A percentile compares a stretch with the other conserved stretches of the same genome.
Conservation (phyloP, 2,888 invertebrate species). For the Peribatodes rhomboidaria region DNA sequence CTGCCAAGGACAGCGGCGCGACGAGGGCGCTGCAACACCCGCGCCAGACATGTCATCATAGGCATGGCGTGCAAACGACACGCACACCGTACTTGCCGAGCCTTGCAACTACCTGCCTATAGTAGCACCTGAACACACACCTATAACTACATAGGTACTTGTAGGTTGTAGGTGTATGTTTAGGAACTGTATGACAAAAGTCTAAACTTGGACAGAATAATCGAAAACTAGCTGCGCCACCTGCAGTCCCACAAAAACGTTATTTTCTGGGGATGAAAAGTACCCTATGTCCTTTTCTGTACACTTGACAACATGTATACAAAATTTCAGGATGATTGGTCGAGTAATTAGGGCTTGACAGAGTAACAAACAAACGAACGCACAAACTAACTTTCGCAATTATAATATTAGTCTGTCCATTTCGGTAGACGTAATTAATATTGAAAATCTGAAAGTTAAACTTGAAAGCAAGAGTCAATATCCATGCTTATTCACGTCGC, state of each 20-base stretch:
- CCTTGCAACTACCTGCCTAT: neutral
- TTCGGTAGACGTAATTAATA: slow-evolving; percentile 4
- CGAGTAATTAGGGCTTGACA: too few species aligned
- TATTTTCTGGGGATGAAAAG: too few species aligned
- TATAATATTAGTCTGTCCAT: too few species aligned
- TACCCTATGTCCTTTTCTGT: too few species aligned
- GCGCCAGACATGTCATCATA: slow-evolving; percentile 24
- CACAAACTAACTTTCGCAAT: too few species aligned
- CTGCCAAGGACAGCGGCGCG: slow-evolving; percentile 53
- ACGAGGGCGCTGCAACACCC: slow-evolving; percentile 34
- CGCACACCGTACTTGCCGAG: slow-evolving; percentile 27
- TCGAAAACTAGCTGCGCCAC: too few species aligned
- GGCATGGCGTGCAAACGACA: slow-evolving; percentile 36
- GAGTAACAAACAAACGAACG: too few species aligned
- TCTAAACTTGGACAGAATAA: too few species aligned
- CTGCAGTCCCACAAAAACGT: neutral
- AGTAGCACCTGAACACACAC: neutral
- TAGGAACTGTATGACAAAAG: neutral
- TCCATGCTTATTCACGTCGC: slow-evolving; percentile 38
- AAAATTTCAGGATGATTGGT: too few species aligned
- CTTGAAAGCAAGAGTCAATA: slow-evolving; percentile 6
- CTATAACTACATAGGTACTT: neutral
- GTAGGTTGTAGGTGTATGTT: too few species aligned
- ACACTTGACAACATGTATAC: too few species aligned
- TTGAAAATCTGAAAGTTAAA: slow-evolving; percentile 7